These are phyloP conservation scores for Luperina nickerlii DNA, from an alignment of 2,888 invertebrate genomes.

Conservation along the genomic window DNA sequence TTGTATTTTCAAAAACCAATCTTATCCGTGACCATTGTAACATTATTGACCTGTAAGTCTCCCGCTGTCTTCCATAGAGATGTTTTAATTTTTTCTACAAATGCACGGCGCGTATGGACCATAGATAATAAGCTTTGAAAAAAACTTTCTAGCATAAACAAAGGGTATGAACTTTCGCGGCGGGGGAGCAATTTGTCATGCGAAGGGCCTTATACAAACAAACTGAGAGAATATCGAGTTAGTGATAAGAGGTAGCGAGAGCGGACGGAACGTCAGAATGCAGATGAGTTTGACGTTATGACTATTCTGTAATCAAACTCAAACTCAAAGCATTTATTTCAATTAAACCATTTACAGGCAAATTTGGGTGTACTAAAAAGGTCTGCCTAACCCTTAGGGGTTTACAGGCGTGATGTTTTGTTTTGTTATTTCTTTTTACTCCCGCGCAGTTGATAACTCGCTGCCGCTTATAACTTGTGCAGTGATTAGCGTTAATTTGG, in stretches of 20 bases:
- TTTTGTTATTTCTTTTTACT: not conserved
- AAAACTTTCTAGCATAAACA: slow-evolving; percentile 66
- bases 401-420: too few species aligned
- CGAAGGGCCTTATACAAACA: slow-evolving; percentile 59
- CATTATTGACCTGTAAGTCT: slow-evolving; percentile 47
- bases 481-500: slow-evolving; percentile 61
- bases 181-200: slow-evolving; percentile 73
- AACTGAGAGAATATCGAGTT: slow-evolving; percentile 9
- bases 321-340: too few species aligned
- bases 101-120: slow-evolving; percentile 30
- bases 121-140: slow-evolving; percentile 41
- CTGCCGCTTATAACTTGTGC: slow-evolving; percentile 47
- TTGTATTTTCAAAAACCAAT: slow-evolving; percentile 23
- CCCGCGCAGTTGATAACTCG: not conserved
- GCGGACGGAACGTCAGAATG: not conserved
- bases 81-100: slow-evolving; percentile 38
- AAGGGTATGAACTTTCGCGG: slow-evolving; percentile 58
- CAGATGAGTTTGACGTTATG: not conserved
- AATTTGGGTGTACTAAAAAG: too few species aligned
- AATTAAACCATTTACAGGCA: too few species aligned
- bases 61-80: slow-evolving; percentile 35
- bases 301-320: not conserved
- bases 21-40: slow-evolving; percentile 6
- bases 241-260: slow-evolving; percentile 29
- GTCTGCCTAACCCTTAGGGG: too few species aligned